Evolutionary conservation across 1,140 invertebrate genomes (phyloP).

Genomic region (Zaprionus ghesquierei): DNA sequence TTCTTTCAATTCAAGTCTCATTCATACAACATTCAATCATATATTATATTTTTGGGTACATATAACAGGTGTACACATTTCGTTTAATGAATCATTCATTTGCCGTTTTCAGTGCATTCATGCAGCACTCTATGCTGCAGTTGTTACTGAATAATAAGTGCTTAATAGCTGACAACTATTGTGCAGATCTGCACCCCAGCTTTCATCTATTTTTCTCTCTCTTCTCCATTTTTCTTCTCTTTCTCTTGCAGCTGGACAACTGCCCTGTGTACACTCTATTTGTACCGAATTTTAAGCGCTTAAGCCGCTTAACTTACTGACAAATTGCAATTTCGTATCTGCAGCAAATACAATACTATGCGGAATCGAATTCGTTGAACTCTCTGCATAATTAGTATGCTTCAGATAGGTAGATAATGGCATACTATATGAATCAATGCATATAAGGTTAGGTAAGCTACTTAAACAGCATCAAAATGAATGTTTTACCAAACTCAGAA

Average conservation of each 20-base stretch:
- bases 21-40: too few species aligned
- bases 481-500: too few species aligned
- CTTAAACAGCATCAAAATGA: not conserved
- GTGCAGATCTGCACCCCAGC: not conserved
- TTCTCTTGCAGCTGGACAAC: not conserved
- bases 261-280: not conserved
- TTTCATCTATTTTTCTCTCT: not conserved
- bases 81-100: too few species aligned
- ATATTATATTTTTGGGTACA: too few species aligned
- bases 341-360: not conserved
- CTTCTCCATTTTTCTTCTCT: not conserved
- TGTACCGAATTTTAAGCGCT: slow-evolving; percentile 38
- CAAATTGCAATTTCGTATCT: slow-evolving; percentile 25
- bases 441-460: not conserved
- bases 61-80: too few species aligned
- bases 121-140: too few species aligned
- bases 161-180: slow-evolving; percentile 33
- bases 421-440: not conserved
- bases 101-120: too few species aligned
- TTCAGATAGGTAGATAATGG: not conserved
- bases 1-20: too few species aligned
- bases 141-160: slow-evolving; percentile 20
- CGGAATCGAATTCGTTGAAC: not conserved
- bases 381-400: slow-evolving; percentile 7
- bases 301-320: slow-evolving; percentile 54